Evolutionary conservation across 2,797 vertebrate species (phyloP).

Genomic region (Chaunax sp.): DNA sequence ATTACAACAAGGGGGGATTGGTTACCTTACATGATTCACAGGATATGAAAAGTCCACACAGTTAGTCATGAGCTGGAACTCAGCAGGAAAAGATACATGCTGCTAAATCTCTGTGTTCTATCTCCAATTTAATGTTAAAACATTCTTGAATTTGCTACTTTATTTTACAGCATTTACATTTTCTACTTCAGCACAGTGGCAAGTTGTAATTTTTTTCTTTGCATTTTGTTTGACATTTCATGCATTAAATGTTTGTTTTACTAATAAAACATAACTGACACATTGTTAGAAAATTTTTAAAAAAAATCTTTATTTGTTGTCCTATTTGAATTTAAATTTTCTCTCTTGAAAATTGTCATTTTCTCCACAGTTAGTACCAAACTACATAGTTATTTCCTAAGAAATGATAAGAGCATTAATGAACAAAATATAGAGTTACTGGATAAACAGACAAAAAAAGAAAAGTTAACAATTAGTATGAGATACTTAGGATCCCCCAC

Average conservation of each 20-base stretch:
- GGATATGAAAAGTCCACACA: constrained; percentile 31
- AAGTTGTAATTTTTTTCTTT: no score
- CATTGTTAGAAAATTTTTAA: no score
- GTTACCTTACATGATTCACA: constrained; percentile 43
- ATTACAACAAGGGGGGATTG: constrained; percentile 35
- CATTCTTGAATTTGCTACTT: not conserved
- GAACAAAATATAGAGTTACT: no score
- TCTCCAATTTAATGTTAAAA: not conserved
- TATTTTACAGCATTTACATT: not conserved
- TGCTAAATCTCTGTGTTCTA: not conserved
- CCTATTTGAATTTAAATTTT: not conserved
- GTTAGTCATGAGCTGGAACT: constrained; percentile 11
- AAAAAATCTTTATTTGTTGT: not conserved
- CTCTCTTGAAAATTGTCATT: not conserved
- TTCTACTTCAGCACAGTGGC: no score
- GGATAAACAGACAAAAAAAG: no score
- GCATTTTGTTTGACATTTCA: not conserved
- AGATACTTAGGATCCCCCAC: no score
- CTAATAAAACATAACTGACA: not conserved
- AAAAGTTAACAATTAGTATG: no score
- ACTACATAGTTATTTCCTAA: no score
- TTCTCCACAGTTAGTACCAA: no score
- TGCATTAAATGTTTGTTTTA: not conserved
- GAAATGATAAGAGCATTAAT: no score
- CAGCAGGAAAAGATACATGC: constrained; percentile 21